A percentile compares a stretch with the other conserved stretches of the same genome.
Evolutionary conservation across 2,113 vertebrate genomes (phyloP).

Genomic region (Meriones unguiculatus): DNA sequence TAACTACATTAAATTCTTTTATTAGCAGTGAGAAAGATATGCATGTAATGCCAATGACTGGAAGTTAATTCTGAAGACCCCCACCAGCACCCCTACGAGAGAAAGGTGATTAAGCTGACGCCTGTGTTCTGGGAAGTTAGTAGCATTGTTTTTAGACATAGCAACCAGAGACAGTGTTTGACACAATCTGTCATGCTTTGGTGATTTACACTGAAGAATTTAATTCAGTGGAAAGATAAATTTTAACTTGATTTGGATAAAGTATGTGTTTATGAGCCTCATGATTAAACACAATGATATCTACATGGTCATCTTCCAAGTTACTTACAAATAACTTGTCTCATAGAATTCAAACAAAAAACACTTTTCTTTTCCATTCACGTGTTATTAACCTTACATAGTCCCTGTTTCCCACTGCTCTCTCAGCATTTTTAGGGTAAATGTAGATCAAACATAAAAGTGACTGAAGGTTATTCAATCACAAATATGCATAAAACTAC

Average conservation of each 20-base stretch:
- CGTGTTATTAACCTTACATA: conserved; percentile 32
- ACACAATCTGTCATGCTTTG: not conserved
- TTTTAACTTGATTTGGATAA: not conserved
- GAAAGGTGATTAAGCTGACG: not conserved
- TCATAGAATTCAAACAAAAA: conserved; percentile 28
- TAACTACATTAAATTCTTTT: not conserved
- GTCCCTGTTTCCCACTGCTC: not conserved
- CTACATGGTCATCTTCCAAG: not conserved
- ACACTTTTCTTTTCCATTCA: conserved; percentile 1
- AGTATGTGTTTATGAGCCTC: not conserved
- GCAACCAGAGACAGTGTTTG: not conserved
- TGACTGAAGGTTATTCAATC: conserved; percentile 56
- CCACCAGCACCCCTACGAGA: not conserved
- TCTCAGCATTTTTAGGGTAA: conserved; percentile 10
- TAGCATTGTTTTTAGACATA: conserved; percentile 21
- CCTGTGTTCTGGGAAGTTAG: not conserved
- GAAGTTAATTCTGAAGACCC: not conserved
- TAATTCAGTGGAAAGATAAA: not conserved
- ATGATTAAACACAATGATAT: not conserved
- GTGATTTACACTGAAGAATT: not conserved
- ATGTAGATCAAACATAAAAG: conserved; percentile 23
- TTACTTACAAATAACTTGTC: not conserved
- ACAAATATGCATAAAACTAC: conserved; percentile 52
- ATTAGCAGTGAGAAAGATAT: not conserved
- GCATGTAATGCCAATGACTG: not conserved